Conservation (phyloP, 2,797 vertebrate species). For the Pantherophis alleghaniensis region DNA sequence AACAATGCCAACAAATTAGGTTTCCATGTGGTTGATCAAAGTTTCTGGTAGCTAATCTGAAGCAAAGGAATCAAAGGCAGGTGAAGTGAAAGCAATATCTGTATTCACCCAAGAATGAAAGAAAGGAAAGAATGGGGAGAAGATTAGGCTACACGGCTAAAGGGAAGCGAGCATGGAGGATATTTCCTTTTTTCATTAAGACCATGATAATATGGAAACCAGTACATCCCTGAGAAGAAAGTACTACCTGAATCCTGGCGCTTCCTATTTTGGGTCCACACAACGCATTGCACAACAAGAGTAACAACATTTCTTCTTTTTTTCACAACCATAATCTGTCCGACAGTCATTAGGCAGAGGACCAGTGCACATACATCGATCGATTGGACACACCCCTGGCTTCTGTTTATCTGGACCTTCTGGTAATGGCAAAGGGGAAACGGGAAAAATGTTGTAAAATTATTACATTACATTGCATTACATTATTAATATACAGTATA, state of each 20-base stretch:
- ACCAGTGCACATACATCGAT: not conserved
- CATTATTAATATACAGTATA: too few relatives aligned
- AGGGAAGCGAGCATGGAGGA: not conserved
- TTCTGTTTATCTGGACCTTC: not conserved
- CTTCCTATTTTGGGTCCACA: not conserved
- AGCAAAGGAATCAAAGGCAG: not conserved
- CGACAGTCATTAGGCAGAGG: accelerated
- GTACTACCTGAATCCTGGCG: not conserved
- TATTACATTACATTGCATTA: not conserved
- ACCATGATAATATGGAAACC: not conserved
- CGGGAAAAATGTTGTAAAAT: not conserved
- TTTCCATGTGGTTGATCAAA: not conserved
- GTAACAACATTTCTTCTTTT: not conserved
- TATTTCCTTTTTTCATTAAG: not conserved
- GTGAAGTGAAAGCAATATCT: not conserved
- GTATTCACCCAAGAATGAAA: not conserved
- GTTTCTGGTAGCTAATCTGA: not conserved
- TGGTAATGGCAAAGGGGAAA: not conserved
- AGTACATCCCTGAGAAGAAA: not conserved
- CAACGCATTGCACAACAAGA: not conserved
- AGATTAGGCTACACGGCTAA: not conserved
- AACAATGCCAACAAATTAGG: not conserved
- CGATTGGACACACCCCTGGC: not conserved
- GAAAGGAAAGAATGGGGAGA: not conserved
- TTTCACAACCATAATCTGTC: accelerated